Percentiles rank a stretch among this genome's conserved stretches.
Evolutionary conservation across 2,888 invertebrate genomes (phyloP).

Genomic region (Chloromyia formosa): DNA sequence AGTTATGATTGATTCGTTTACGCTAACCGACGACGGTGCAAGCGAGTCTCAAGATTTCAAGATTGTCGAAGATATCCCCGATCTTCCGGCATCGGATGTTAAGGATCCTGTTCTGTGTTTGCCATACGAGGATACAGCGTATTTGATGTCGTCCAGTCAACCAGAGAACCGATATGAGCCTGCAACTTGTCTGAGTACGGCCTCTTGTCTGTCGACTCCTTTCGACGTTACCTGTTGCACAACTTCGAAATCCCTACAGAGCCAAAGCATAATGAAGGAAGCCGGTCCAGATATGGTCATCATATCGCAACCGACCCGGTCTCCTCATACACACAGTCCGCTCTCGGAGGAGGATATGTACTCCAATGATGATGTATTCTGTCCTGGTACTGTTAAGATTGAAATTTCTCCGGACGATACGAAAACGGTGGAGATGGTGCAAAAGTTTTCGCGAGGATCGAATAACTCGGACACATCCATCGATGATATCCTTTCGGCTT

Average conservation of each 20-base stretch:
- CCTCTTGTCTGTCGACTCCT: conserved; percentile 60
- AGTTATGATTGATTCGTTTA: conserved; percentile 76
- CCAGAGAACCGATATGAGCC: conserved; percentile 57
- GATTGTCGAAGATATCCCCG: conserved; percentile 61
- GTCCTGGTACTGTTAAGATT: conserved; percentile 68
- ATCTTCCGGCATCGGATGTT: conserved; percentile 58
- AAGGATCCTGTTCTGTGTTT: conserved; percentile 57
- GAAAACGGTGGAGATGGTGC: conserved; percentile 59
- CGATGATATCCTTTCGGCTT: conserved; percentile 69
- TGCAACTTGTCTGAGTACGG: conserved; percentile 60
- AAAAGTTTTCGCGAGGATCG: conserved; percentile 65
- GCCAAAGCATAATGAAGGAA: conserved; percentile 46
- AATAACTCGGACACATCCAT: conserved; percentile 73
- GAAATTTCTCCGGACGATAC: conserved; percentile 70
- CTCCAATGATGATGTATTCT: conserved; percentile 71
- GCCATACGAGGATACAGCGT: conserved; percentile 61
- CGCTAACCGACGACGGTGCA: conserved; percentile 68
- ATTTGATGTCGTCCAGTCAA: conserved; percentile 58
- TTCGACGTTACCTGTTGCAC: conserved; percentile 60
- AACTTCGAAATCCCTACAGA: conserved; percentile 54
- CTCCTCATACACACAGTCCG: conserved; percentile 70
- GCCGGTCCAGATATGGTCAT: conserved; percentile 66
- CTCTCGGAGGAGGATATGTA: conserved; percentile 70
- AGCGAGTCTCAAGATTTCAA: conserved; percentile 71
- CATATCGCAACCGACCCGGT: conserved; percentile 70